Conservation (phyloP, 2,888 invertebrate genomes). For the Caenorhabditis becei region DNA sequence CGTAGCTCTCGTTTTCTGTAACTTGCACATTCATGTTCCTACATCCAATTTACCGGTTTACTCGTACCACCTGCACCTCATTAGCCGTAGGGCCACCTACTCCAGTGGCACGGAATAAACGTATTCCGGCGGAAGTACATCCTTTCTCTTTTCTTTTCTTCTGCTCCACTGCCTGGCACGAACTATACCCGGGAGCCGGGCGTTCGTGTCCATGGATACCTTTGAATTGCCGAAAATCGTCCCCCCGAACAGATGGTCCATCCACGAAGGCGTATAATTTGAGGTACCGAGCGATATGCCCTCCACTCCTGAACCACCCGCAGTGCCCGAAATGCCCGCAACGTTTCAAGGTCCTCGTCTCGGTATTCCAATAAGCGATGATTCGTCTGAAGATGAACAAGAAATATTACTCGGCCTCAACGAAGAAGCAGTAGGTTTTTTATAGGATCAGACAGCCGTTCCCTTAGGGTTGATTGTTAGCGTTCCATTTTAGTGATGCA, state of each 20-base stretch:
- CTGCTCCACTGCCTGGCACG: not conserved
- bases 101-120: not conserved
- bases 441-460: too few relatives aligned
- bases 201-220: not conserved
- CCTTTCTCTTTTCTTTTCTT: not conserved
- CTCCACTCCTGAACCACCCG: too few relatives aligned
- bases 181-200: not conserved
- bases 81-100: too few relatives aligned
- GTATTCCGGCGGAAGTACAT: not conserved
- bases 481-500: too few relatives aligned
- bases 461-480: too few relatives aligned
- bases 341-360: too few relatives aligned
- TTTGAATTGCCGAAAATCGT: not conserved
- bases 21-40: too few relatives aligned
- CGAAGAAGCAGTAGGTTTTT: conserved; percentile 56
- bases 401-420: conserved; percentile 53
- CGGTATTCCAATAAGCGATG: conserved; percentile 55
- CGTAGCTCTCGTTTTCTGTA: too few relatives aligned
- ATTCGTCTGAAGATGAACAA: conserved; percentile 56
- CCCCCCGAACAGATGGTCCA: not conserved
- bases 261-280: not conserved
- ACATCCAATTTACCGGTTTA: too few relatives aligned
- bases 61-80: too few relatives aligned
- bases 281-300: too few relatives aligned
- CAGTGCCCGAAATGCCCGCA: too few relatives aligned